These are phyloP conservation scores for Ginglymostoma cirratum DNA, from an alignment of 2,113 vertebrate species.

Conservation along the genomic window DNA sequence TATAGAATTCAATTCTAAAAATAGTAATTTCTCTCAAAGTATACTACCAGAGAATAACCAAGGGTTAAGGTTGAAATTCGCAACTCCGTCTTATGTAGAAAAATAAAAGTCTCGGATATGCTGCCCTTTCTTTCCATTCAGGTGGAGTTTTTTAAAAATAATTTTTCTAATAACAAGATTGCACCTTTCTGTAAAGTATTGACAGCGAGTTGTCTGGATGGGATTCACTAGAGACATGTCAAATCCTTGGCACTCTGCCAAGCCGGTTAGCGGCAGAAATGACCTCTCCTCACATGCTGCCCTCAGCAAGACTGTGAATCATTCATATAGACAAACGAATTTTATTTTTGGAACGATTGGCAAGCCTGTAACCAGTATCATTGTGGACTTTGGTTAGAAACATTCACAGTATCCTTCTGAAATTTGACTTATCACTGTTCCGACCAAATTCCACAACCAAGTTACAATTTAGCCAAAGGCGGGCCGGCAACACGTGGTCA, in stretches of 20 bases:
- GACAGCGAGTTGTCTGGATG: neutral
- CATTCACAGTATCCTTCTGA: neutral
- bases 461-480: neutral
- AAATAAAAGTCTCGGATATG: neutral
- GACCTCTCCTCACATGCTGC: neutral
- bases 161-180: neutral
- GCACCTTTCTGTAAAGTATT: neutral
- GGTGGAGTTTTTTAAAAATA: neutral
- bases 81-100: neutral
- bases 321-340: neutral
- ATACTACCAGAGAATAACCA: neutral
- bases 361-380: neutral
- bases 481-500: neutral
- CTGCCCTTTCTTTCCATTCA: neutral
- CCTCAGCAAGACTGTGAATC: neutral
- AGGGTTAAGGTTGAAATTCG: no score
- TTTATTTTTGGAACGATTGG: neutral
- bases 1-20: neutral
- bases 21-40: neutral
- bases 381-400: neutral
- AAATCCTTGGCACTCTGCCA: neutral
- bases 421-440: neutral
- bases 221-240: neutral
- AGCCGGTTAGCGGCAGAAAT: neutral
- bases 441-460: neutral